A percentile compares a stretch with the other conserved stretches of the same genome.
Evolutionary conservation across 2,113 vertebrate genomes (phyloP).

Genomic region (Phodopus roborovskii): DNA sequence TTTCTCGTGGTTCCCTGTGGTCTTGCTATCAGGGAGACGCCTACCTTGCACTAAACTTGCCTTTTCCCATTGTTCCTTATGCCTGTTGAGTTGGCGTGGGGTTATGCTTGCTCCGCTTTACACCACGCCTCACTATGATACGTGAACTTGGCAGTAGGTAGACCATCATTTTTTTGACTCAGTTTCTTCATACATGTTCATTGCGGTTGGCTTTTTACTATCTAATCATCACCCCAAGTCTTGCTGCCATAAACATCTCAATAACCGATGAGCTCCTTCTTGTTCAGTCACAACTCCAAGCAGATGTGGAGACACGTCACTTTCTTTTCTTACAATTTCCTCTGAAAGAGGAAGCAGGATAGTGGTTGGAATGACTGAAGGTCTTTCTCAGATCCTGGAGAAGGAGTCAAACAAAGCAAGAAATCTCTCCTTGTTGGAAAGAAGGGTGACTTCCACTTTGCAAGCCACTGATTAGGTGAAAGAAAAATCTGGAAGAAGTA

Average conservation of each 20-base stretch:
- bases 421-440: background rate
- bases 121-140: background rate
- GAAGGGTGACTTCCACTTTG: too few species aligned
- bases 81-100: background rate
- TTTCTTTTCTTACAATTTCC: background rate
- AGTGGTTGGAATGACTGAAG: background rate
- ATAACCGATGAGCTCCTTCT: background rate
- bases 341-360: background rate
- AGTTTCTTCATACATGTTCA: background rate
- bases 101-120: background rate
- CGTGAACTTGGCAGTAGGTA: background rate
- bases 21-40: background rate
- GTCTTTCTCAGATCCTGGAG: background rate
- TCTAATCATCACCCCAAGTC: too few species aligned
- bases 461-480: background rate
- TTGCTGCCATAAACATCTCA: background rate
- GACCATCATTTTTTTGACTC: background rate
- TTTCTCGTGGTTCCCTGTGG: background rate
- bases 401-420: background rate
- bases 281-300: background rate
- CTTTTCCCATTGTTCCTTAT: background rate
- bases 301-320: background rate
- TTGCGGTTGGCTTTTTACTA: background rate
- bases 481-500: too few species aligned
- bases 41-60: background rate